Base-by-base conservation (phyloP, 37 sponge, comb jelly and placozoan species). In the Oscarella lobularis region DNA sequence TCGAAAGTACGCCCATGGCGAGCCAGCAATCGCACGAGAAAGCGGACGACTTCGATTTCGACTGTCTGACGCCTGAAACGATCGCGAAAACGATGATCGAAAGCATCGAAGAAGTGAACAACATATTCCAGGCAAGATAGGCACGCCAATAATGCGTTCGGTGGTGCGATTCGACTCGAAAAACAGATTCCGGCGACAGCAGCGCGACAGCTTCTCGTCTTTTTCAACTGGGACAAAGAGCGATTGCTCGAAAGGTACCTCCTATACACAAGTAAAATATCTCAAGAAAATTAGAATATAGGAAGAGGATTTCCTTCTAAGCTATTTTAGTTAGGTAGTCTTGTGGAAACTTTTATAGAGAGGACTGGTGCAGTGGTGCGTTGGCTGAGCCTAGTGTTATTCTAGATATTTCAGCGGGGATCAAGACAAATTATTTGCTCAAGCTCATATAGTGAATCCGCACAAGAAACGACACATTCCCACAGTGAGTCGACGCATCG, bases 191-290 rank as follows among this genome's bases (percentile, higher is more conserved):
- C 95, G 2, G 72, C 91, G 4, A 84, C 80, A 31, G 74, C 80
- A 55, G 88, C 89, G 27, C 75, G 95, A 3, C 81, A 82, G 1
- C 79, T 94, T 1, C 72, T 94, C 9, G 85, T 84, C 0, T 76
- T 86, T 39, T 88, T 89, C 79, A 87, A 85, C 34, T 94, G 95
- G 95, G 95, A 94, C 78, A 94, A 94, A 67, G 95, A 90, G 80
- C 83, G 83, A 20, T 78, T 94, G 5, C 48, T 94, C 77, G 92
- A 92, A 20, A 87, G 88, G 87, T 87, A n/a, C n/a, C n/a, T n/a
- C n/a, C n/a, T n/a, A n/a, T n/a, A n/a, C n/a, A n/a, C n/a, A n/a
- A n/a, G n/a, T n/a, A n/a, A n/a, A n/a, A n/a, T n/a, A n/a, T n/a
- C n/a, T n/a, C n/a, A n/a, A n/a, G n/a, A n/a, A n/a, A n/a, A n/a